phyloP scores from a whole-genome alignment of 2,113 vertebrate genomes.

The Lucifuga dentata region DNA sequence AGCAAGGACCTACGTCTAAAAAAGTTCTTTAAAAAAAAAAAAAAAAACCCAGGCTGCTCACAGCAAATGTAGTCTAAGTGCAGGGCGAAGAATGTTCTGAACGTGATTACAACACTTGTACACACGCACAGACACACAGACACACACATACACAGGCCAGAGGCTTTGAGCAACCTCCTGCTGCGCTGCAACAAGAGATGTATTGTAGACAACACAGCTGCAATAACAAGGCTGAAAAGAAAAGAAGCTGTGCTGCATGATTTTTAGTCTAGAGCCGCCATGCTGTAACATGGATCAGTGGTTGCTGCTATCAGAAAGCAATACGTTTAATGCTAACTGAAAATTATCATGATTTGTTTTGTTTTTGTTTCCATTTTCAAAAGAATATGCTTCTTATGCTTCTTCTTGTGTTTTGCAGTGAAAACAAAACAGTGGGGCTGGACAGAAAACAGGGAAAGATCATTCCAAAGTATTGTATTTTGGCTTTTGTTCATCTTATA shows the following conservation, averaged over 20 bases:
- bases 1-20: no score
- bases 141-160: slow-evolving; percentile 44
- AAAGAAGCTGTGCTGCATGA: slow-evolving; percentile 59
- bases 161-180: slow-evolving; percentile 72
- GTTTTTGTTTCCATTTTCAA: no score
- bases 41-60: slow-evolving; percentile 45
- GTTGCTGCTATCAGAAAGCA: no score
- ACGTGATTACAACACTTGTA: slow-evolving; percentile 47
- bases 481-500: slow-evolving; percentile 4
- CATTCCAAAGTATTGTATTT: no score
- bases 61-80: slow-evolving; percentile 32
- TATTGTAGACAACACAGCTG: slow-evolving; percentile 82
- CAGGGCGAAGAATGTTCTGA: slow-evolving; percentile 43
- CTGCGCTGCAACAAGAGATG: slow-evolving; percentile 79
- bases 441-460: no score
- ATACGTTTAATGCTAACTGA: slow-evolving; percentile 3
- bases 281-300: slow-evolving; percentile 58
- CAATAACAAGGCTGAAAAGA: slow-evolving; percentile 78
- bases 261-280: slow-evolving; percentile 64
- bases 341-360: no score
- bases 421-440: no score
- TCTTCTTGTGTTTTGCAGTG: no score
- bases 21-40: no score
- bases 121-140: slow-evolving; percentile 25
- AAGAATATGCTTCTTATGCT: no score